phyloP scores from a whole-genome alignment of 2,797 vertebrate genomes.

The Dipus sagitta region DNA sequence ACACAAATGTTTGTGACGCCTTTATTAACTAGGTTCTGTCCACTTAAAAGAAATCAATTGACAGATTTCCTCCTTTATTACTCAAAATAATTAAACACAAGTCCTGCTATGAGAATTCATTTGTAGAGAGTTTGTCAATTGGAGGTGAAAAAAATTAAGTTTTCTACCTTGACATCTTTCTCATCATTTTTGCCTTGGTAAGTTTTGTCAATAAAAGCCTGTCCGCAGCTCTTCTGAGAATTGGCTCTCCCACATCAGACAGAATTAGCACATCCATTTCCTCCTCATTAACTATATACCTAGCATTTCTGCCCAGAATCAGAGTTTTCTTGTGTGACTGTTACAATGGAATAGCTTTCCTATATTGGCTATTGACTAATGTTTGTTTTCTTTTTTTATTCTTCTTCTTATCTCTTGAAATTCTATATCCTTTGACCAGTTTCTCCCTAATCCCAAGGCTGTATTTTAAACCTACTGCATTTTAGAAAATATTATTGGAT shows the following conservation, averaged over 20 bases:
- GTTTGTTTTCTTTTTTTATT: not conserved
- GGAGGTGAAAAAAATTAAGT: constrained; percentile 24
- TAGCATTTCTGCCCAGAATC: constrained; percentile 86
- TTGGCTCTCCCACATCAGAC: constrained; percentile 87
- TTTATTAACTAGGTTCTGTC: constrained; percentile 70
- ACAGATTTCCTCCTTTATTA: constrained; percentile 76
- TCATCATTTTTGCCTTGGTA: constrained; percentile 85
- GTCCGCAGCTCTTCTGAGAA: constrained; percentile 90
- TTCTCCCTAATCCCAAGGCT: not conserved
- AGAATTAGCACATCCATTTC: constrained; percentile 88
- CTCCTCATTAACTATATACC: constrained; percentile 90
- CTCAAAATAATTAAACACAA: constrained; percentile 83
- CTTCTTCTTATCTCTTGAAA: not conserved
- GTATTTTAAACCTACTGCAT: constrained; percentile 45
- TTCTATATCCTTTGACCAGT: not conserved
- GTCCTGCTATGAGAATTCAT: constrained; percentile 72
- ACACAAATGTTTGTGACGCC: constrained; percentile 77
- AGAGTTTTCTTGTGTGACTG: constrained; percentile 25
- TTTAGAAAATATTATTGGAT: constrained; percentile 7
- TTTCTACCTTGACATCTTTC: constrained; percentile 69
- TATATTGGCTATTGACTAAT: not conserved
- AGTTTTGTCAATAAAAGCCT: constrained; percentile 90
- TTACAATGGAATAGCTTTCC: not conserved
- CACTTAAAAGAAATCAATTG: constrained; percentile 68
- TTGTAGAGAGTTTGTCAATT: constrained; percentile 73